phyloP scores from a whole-genome alignment of 2,888 invertebrate genomes.

The Patella caerulea region DNA sequence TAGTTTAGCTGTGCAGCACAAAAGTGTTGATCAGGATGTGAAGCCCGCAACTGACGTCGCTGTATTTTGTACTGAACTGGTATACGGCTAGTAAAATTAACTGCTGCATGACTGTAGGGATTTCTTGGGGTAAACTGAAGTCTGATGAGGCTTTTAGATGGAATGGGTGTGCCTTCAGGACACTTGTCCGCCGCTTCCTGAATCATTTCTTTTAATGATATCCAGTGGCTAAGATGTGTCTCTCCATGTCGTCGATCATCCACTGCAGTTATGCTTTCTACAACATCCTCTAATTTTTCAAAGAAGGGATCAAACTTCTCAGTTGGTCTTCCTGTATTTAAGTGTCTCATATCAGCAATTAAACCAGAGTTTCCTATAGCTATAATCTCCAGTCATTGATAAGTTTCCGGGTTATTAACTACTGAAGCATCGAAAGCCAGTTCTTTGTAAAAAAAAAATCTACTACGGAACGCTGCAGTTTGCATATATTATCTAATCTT shows the following conservation, averaged over 20 bases:
- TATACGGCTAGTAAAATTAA: neutral
- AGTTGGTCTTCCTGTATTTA: constrained; percentile 10
- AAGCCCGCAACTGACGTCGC: neutral
- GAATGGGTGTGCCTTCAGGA: neutral
- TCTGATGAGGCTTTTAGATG: constrained; percentile 10
- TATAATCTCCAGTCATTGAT: neutral
- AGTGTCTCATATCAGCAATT: neutral
- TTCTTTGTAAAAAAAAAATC: constrained; percentile 1
- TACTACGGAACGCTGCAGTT: neutral
- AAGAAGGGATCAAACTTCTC: neutral
- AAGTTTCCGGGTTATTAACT: neutral
- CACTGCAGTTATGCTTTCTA: neutral
- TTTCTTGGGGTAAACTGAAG: constrained; percentile 12
- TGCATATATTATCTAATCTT: neutral
- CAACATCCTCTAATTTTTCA: neutral
- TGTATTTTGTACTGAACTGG: constrained; percentile 12
- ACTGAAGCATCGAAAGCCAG: neutral
- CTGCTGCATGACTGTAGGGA: constrained; percentile 5
- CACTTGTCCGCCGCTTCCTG: neutral
- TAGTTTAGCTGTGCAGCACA: too few species aligned
- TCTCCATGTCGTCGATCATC: constrained; percentile 9
- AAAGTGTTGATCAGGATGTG: neutral
- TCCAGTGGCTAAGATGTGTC: constrained; percentile 9
- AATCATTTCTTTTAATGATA: constrained; percentile 11
- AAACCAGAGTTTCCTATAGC: neutral